phyloP scores from a whole-genome alignment of 2,888 invertebrate genomes.

The Busseola fusca region DNA sequence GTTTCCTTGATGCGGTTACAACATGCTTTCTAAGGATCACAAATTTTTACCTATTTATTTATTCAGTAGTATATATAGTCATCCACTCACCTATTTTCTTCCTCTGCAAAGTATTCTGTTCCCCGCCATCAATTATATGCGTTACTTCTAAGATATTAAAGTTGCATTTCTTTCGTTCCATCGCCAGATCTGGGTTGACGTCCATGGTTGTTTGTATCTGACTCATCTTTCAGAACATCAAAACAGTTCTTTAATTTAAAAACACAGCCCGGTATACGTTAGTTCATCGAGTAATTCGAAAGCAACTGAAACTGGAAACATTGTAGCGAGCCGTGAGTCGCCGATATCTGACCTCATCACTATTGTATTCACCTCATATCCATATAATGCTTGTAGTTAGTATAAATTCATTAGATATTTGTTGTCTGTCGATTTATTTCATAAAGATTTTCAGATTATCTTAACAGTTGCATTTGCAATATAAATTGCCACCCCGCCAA shows the following conservation, averaged over 20 bases:
- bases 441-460: slow-evolving; percentile 28
- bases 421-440: slow-evolving; percentile 16
- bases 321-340: slow-evolving; percentile 4
- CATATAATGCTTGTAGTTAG: slow-evolving; percentile 38
- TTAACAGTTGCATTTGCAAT: slow-evolving; percentile 22
- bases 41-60: neutral
- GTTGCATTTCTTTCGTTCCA: slow-evolving; percentile 91
- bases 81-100: slow-evolving; percentile 82
- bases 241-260: neutral
- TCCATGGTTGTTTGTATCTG: slow-evolving; percentile 54
- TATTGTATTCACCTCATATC: slow-evolving; percentile 43
- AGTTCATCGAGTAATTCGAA: slow-evolving; percentile 5
- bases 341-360: slow-evolving; percentile 6
- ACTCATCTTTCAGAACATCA: slow-evolving; percentile 58
- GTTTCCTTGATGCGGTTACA: neutral
- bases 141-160: slow-evolving; percentile 93
- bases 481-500: slow-evolving; percentile 8
- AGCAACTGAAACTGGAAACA: slow-evolving; percentile 34
- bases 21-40: neutral
- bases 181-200: slow-evolving; percentile 91
- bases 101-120: slow-evolving; percentile 91
- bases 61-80: neutral
- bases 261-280: slow-evolving; percentile 29
- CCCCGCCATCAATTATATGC: slow-evolving; percentile 92
- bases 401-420: slow-evolving; percentile 24